Percentiles rank a stretch among this genome's conserved stretches.
Conservation (phyloP, 2,888 invertebrate genomes). For the Ectemnius cavifrons region DNA sequence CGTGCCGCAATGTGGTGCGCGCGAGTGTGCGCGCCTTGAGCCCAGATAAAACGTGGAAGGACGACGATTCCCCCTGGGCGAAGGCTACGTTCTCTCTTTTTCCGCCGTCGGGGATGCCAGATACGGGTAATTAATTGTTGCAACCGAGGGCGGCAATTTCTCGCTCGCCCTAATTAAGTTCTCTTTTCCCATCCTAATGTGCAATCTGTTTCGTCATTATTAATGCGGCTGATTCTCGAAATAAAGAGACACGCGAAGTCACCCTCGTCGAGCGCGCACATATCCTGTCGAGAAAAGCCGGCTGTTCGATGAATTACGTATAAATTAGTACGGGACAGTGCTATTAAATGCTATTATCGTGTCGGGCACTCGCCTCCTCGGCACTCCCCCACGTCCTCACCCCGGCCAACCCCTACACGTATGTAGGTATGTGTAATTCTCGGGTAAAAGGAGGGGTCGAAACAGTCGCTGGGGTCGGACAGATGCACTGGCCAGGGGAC, state of each 20-base stretch:
- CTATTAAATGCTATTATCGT: constrained; percentile 28
- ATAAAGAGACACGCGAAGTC: too few species aligned
- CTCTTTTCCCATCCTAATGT: not conserved
- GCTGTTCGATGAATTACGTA: constrained; percentile 28
- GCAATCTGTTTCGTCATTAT: too few species aligned
- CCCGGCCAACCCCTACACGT: too few species aligned
- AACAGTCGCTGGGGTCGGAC: not conserved
- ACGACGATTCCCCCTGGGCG: too few species aligned
- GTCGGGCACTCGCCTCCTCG: too few species aligned
- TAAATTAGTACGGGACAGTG: constrained; percentile 53
- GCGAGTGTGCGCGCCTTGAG: not conserved
- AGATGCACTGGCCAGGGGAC: not conserved
- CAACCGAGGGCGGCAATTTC: constrained; percentile 15
- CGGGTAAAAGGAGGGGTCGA: not conserved
- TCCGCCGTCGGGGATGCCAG: not conserved
- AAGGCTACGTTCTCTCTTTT: not conserved
- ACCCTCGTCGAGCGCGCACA: too few species aligned
- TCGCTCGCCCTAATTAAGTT: constrained; percentile 29
- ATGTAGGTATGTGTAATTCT: not conserved
- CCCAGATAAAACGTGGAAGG: not conserved
- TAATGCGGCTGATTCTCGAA: too few species aligned
- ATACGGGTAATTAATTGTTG: constrained; percentile 39
- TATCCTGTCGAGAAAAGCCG: constrained; percentile 18
- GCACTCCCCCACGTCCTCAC: too few species aligned
- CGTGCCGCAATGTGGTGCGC: constrained; percentile 29